Evolutionary conservation across 2,888 invertebrate species (phyloP).

Genomic region (Aspidiotus destructor): DNA sequence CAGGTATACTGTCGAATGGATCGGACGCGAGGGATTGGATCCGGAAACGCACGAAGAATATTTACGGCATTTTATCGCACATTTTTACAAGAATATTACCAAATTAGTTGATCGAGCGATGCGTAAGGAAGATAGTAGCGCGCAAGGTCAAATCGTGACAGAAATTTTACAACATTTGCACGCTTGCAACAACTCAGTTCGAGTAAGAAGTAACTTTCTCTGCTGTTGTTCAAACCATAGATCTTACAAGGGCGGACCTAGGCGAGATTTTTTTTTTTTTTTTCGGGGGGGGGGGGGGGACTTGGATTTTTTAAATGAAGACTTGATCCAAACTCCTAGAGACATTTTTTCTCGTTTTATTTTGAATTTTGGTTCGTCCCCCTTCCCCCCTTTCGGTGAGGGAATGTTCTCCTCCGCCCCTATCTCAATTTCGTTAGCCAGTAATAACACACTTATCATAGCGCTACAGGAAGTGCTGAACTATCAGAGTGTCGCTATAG

Average conservation of each 20-base stretch:
- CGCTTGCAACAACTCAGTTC: slow-evolving; percentile 86
- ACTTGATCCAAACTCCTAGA: no score
- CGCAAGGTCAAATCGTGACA: slow-evolving; percentile 85
- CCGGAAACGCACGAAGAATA: slow-evolving; percentile 88
- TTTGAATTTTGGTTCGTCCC: no score
- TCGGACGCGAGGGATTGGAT: slow-evolving; percentile 87
- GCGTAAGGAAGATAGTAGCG: slow-evolving; percentile 89
- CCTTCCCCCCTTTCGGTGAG: no score
- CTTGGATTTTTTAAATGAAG: no score
- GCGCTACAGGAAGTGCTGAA: no score
- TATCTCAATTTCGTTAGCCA: no score
- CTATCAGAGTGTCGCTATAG: no score
- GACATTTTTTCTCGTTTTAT: not conserved
- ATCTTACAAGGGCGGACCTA: not conserved
- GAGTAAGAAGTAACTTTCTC: slow-evolving; percentile 44
- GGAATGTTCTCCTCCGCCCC: no score
- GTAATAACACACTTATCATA: no score
- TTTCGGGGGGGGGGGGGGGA: not conserved
- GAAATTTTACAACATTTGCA: slow-evolving; percentile 91
- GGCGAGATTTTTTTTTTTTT: not conserved
- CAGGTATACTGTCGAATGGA: slow-evolving; percentile 93
- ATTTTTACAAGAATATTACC: slow-evolving; percentile 85
- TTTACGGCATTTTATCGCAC: slow-evolving; percentile 82
- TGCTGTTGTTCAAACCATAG: not conserved
- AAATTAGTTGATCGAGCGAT: slow-evolving; percentile 89